These are phyloP conservation scores for Adelges cooleyi DNA, from an alignment of 1,140 invertebrate genomes.

Conservation along the genomic window DNA sequence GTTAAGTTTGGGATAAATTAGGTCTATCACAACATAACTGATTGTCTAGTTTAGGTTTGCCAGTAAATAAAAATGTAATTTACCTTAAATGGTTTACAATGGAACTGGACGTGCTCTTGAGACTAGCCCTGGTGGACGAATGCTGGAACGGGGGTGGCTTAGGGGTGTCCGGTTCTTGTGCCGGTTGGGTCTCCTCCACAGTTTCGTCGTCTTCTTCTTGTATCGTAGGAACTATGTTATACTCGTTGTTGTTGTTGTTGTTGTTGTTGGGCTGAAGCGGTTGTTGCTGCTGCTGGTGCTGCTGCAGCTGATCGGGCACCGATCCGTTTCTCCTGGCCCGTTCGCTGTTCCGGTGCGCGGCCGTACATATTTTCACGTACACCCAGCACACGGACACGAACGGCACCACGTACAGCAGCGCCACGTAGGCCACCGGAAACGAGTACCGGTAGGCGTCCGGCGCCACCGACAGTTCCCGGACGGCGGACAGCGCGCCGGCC, in stretches of 20 bases:
- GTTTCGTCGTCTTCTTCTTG: conserved; percentile 32
- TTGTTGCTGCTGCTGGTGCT: conserved; percentile 2
- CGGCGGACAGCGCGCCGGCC: not conserved
- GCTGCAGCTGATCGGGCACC: conserved; percentile 21
- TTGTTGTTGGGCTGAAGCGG: not conserved
- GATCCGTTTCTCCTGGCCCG: conserved; percentile 43
- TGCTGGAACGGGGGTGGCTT: conserved; percentile 26
- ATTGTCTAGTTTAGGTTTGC: too few relatives aligned
- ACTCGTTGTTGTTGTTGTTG: conserved; percentile 32
- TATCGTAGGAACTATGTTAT: conserved; percentile 34
- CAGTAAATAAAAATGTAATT: too few relatives aligned
- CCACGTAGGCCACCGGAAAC: conserved; percentile 32
- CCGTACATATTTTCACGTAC: conserved; percentile 43
- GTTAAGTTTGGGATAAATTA: too few relatives aligned
- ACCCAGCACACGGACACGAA: conserved; percentile 43
- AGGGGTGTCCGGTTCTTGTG: not conserved
- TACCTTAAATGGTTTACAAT: conserved; percentile 51
- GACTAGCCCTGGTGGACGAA: conserved; percentile 30
- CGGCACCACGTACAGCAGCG: conserved; percentile 40
- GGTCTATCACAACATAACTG: too few relatives aligned
- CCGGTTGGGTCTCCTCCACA: not conserved
- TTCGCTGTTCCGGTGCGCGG: conserved; percentile 43
- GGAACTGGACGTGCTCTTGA: conserved; percentile 38
- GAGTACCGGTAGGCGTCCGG: conserved; percentile 21
- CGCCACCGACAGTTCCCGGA: not conserved